A percentile compares a stretch with the other conserved stretches of the same genome.
phyloP scores from a whole-genome alignment of 2,888 invertebrate genomes.

The Scaptomyza cyrtandrae region DNA sequence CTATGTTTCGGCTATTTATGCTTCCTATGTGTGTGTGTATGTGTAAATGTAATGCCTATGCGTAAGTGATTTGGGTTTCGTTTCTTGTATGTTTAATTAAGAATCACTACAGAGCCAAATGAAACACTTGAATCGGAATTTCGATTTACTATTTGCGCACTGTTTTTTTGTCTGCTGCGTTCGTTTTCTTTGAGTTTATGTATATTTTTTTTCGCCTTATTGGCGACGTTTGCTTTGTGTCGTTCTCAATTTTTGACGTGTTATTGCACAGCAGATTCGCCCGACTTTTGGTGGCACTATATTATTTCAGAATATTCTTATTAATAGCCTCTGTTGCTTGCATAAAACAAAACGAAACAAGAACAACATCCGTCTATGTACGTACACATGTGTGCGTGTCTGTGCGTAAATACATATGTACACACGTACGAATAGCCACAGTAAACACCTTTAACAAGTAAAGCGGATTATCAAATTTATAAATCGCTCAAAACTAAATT shows the following conservation, averaged over 20 bases:
- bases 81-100: slow-evolving; percentile 9
- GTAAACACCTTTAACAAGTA: slow-evolving; percentile 10
- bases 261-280: slow-evolving; percentile 67
- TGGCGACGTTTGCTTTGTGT: slow-evolving; percentile 50
- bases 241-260: slow-evolving; percentile 65
- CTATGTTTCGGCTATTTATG: slow-evolving; percentile 7
- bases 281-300: slow-evolving; percentile 66
- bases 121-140: slow-evolving; percentile 48
- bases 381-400: slow-evolving; percentile 37
- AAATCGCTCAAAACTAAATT: too few species aligned
- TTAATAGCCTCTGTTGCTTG: slow-evolving; percentile 75
- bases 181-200: slow-evolving; percentile 22
- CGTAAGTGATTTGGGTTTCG: slow-evolving; percentile 10
- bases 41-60: slow-evolving; percentile 11
- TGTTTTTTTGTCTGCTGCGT: slow-evolving; percentile 24
- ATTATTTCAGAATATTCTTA: slow-evolving; percentile 74
- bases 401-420: slow-evolving; percentile 52
- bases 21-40: background rate
- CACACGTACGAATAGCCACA: slow-evolving; percentile 29
- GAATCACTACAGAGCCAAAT: slow-evolving; percentile 3
- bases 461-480: background rate
- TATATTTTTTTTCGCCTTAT: slow-evolving; percentile 33
- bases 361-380: slow-evolving; percentile 61
- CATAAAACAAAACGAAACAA: slow-evolving; percentile 67
- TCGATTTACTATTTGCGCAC: slow-evolving; percentile 51